Conservation (phyloP, 2,113 vertebrate genomes). For the Callocephalon fimbriatum region DNA sequence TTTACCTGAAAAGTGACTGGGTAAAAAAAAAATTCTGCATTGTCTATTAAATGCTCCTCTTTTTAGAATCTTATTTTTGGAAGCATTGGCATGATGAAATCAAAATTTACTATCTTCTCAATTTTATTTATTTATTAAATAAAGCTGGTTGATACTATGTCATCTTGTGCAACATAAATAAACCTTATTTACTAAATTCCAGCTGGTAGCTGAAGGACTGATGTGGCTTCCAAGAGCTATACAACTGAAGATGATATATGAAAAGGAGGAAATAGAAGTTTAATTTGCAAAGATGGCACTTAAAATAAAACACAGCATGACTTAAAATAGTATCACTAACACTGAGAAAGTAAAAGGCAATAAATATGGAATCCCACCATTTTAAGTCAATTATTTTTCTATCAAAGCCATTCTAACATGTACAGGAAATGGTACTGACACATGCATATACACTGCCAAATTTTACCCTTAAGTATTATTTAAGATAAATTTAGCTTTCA, state of each 20-base stretch:
- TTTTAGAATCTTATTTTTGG: not conserved
- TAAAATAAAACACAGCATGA: not conserved
- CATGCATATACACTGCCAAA: not conserved
- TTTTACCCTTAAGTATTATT: not conserved
- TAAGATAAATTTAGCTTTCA: not conserved
- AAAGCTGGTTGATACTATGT: not conserved
- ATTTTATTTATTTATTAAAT: not conserved
- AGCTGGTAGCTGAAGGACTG: not conserved
- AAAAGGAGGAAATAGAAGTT: not conserved
- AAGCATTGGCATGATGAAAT: not conserved
- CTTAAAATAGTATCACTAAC: not conserved
- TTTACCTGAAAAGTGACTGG: not conserved
- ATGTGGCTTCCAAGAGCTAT: not conserved
- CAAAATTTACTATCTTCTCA: not conserved
- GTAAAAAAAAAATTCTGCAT: not conserved
- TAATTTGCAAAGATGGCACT: not conserved
- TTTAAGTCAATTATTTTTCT: not conserved
- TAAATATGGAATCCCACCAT: not conserved
- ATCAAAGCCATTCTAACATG: not conserved
- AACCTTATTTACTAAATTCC: not conserved
- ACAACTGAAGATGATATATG: not conserved
- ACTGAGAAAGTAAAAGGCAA: not conserved
- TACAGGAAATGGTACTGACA: not conserved
- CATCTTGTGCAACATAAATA: not conserved
- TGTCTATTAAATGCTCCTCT: not conserved